Conservation (phyloP, 2,797 vertebrate genomes). For the Carcharodon carcharias region DNA sequence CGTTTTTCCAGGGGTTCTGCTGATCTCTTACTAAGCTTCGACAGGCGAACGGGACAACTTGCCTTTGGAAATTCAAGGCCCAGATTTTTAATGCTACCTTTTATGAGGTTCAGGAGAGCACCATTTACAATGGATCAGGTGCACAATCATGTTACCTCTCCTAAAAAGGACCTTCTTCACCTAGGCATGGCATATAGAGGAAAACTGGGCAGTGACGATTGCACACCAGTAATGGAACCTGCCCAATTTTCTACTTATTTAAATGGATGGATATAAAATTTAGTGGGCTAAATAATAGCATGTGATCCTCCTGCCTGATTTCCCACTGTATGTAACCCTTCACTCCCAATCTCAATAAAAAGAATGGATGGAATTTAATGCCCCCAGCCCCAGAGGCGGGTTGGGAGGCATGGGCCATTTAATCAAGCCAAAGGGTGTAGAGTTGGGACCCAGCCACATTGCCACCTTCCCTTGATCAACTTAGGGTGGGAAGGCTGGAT, state of each 20-base stretch:
- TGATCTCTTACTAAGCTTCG: not conserved
- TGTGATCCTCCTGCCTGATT: not conserved
- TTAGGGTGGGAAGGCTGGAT: too few species aligned
- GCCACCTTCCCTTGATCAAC: too few species aligned
- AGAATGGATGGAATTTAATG: too few species aligned
- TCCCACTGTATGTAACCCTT: not conserved
- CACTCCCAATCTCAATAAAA: not conserved
- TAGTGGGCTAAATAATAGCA: not conserved
- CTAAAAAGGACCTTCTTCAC: not conserved
- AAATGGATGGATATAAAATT: not conserved
- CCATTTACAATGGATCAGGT: not conserved
- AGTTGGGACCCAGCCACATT: too few species aligned
- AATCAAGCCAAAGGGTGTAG: too few species aligned
- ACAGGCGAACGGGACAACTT: not conserved
- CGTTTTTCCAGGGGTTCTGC: not conserved
- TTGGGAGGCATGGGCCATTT: too few species aligned
- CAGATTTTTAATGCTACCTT: not conserved
- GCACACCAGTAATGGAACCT: not conserved
- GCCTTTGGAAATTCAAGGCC: not conserved
- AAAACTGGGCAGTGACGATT: not conserved
- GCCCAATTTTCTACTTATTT: not conserved
- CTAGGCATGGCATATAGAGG: not conserved
- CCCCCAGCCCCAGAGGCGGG: too few species aligned
- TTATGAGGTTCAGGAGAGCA: not conserved
- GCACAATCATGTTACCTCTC: not conserved